Conservation (phyloP, 2,797 vertebrate species). For the Scarus forsteni region DNA sequence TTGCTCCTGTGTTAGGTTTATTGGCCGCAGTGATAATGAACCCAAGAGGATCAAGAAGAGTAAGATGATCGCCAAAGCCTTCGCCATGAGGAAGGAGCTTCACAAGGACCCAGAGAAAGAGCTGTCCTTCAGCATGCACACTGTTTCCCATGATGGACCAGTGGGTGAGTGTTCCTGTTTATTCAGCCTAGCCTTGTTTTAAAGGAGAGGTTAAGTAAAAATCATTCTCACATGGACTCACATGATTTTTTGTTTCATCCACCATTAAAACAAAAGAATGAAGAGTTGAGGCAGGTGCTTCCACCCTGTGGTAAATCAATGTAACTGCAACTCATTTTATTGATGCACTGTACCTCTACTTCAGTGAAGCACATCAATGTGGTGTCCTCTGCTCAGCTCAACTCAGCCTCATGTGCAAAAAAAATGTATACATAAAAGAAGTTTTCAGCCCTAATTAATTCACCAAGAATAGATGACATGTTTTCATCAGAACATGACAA, state of each 20-base stretch:
- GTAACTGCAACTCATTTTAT: conserved; percentile 11
- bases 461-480: no score
- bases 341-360: no score
- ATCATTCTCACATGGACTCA: no score
- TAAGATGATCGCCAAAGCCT: conserved; percentile 99
- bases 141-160: conserved; percentile 94
- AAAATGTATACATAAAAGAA: no score
- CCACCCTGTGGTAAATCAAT: conserved; percentile 51
- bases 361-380: no score
- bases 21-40: conserved; percentile 94
- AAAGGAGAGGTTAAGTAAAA: no score
- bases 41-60: conserved; percentile 99
- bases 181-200: no score
- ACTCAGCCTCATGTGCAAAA: no score
- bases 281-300: background rate
- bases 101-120: conserved; percentile 94
- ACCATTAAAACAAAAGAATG: background rate
- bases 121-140: conserved; percentile 98
- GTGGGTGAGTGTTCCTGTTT: conserved; percentile 87
- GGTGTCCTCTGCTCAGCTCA: no score
- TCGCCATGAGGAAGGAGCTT: conserved; percentile 95
- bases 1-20: conserved; percentile 83
- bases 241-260: background rate
- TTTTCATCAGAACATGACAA: no score
- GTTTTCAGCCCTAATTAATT: no score